Evolutionary conservation across 2,797 vertebrate genomes (phyloP).

Genomic region (Odontamblyopus rebecca): DNA sequence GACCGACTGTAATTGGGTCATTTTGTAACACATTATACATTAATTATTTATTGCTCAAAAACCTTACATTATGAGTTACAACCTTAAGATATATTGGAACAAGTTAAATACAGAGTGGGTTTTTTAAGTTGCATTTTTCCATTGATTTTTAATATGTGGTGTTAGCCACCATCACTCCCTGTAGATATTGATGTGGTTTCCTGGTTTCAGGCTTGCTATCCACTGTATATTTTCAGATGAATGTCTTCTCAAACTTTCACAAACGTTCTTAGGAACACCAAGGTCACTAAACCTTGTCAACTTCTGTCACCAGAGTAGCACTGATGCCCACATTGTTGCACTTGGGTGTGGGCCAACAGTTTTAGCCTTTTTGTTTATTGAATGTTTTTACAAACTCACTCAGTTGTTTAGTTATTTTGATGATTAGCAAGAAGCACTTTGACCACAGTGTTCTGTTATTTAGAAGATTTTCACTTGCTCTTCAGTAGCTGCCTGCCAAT

Average conservation of each 20-base stretch:
- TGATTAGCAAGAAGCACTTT: constrained; percentile 54
- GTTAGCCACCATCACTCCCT: neutral
- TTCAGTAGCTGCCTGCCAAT: constrained; percentile 63
- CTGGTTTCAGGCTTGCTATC: constrained; percentile 10
- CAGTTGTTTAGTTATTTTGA: constrained; percentile 53
- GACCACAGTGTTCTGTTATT: constrained; percentile 43
- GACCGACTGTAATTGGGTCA: constrained; percentile 4
- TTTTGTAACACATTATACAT: constrained; percentile 22
- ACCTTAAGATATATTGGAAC: neutral
- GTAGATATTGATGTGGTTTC: neutral
- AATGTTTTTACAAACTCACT: constrained; percentile 60
- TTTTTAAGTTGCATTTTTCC: neutral
- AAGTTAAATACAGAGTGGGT: constrained; percentile 10
- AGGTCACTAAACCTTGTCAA: constrained; percentile 33
- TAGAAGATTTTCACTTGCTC: constrained; percentile 50
- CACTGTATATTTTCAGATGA: constrained; percentile 35
- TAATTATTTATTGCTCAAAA: constrained; percentile 2
- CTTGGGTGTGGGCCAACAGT: constrained; percentile 36
- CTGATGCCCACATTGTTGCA: constrained; percentile 26
- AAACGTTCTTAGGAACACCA: constrained; percentile 4
- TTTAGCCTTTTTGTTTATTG: constrained; percentile 42
- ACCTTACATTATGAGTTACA: neutral
- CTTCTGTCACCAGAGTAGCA: constrained; percentile 35
- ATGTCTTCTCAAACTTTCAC: constrained; percentile 46
- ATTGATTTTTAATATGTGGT: neutral